Evolutionary conservation across 2,113 vertebrate species (phyloP), one percentile per base, ranked within the genome.

Genomic region (Talpa occidentalis): DNA sequence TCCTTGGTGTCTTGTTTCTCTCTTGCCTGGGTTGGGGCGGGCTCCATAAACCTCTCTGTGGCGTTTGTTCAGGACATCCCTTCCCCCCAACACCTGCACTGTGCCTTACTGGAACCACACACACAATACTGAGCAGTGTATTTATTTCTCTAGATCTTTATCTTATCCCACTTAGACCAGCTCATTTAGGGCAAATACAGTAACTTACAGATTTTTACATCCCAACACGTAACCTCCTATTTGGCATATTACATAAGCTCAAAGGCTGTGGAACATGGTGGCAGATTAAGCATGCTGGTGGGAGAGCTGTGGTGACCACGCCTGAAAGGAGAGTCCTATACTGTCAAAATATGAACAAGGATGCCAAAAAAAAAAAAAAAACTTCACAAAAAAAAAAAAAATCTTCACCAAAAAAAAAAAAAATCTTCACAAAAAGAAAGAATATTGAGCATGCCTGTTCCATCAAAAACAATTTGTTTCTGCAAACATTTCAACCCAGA

Each of bases 381-480:
- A 8, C 21, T 56, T 56, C 54, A 56, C 54, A 56, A 22, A 56
- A 26, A 72, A 4, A 62, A 44, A 72, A 24, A 80, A 40, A n/a
- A n/a, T n/a, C 21, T 56, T 22, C 19, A 22, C 24, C 24, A 22
- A 22, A 56, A 56, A 22, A 56, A 22, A 56, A 17, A 56, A 56
- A 56, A 22, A 56, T 22, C 21, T 56, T 56, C 54, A 56, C 54
- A 56, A 22, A 56, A 26, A 72, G 10, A 62, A 44, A 72, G 37
- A 80, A 40, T 69, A 80, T 16, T 86, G 5, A 59, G 69, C 16
- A 6, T 72, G 9, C 22, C 32, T 74, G 40, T 79, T n/a, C 95
- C 89, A 62, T 66, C 73, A 62, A 90, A 94, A 90, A 77, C 44
- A 67, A 85, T 24, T 90, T 78, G 19, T 59, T 89, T 86, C 44